phyloP scores from a whole-genome alignment of 2,888 invertebrate genomes.

The Platycnemis pennipes region DNA sequence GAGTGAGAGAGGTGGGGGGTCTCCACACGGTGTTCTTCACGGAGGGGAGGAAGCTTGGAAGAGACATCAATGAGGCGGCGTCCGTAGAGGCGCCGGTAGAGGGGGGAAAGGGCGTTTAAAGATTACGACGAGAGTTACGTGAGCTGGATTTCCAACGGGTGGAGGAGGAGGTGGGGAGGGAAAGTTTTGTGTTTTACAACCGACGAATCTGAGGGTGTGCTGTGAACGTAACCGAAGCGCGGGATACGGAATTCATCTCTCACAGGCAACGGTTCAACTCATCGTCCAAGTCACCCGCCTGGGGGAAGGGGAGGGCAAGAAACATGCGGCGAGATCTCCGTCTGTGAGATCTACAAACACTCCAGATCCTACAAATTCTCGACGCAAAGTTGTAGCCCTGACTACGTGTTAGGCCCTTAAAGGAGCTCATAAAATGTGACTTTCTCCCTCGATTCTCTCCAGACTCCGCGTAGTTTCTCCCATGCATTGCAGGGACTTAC shows the following conservation, averaged over 20 bases:
- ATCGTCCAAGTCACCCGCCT: too few relatives aligned
- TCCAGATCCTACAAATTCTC: constrained; percentile 40
- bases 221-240: background rate
- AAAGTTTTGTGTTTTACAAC: background rate
- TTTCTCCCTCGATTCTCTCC: background rate
- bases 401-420: background rate
- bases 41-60: background rate
- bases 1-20: too few relatives aligned
- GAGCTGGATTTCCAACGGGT: constrained; percentile 14
- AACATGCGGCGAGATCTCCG: background rate
- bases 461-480: background rate
- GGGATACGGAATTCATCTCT: background rate
- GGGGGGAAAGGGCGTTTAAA: background rate
- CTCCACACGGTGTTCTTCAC: too few relatives aligned
- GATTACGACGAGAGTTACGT: constrained; percentile 36
- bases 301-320: too few relatives aligned
- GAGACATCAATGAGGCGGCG: background rate
- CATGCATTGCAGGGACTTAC: background rate
- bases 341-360: too few relatives aligned
- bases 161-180: background rate
- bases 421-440: background rate
- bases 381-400: constrained; percentile 10
- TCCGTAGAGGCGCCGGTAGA: background rate
- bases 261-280: background rate
- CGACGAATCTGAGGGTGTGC: background rate